These are phyloP conservation scores for Microcebus ravelobensis DNA, from an alignment of 2,113 vertebrate species.

Conservation along the genomic window DNA sequence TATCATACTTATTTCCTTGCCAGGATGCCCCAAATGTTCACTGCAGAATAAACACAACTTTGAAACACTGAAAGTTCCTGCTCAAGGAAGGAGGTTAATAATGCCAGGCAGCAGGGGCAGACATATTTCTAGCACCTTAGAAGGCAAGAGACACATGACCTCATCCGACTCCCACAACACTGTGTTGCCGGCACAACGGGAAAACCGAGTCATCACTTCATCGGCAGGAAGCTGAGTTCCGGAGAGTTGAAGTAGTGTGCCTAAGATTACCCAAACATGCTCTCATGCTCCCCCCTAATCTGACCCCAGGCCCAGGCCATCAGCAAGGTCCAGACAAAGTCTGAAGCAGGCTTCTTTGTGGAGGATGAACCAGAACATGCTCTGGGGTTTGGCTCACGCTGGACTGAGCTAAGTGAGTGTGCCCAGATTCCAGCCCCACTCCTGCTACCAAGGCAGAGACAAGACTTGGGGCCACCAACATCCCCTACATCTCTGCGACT, in stretches of 20 bases:
- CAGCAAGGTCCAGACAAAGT: background rate
- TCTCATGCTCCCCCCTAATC: background rate
- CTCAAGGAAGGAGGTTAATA: background rate
- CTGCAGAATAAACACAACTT: conserved; percentile 63
- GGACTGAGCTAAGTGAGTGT: background rate
- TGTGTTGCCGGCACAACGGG: rapidly evolving
- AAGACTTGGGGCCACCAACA: background rate
- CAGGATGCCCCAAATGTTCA: conserved; percentile 45
- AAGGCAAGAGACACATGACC: rapidly evolving
- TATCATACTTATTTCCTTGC: conserved; percentile 46
- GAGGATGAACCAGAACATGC: background rate
- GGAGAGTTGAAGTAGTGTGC: background rate
- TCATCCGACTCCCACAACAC: background rate
- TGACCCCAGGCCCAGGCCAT: background rate
- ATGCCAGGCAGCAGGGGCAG: background rate
- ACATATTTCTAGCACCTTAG: background rate
- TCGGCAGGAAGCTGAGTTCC: background rate
- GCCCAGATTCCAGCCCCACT: background rate
- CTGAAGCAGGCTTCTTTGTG: background rate
- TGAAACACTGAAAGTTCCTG: conserved; percentile 4
- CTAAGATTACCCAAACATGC: background rate
- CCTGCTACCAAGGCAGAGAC: background rate
- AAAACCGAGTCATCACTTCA: background rate
- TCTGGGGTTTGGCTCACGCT: background rate
- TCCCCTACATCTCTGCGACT: background rate